Evolutionary conservation across 2,113 vertebrate species (phyloP), one percentile per base, ranked within the genome.

Genomic region (Nycticorax nycticorax): DNA sequence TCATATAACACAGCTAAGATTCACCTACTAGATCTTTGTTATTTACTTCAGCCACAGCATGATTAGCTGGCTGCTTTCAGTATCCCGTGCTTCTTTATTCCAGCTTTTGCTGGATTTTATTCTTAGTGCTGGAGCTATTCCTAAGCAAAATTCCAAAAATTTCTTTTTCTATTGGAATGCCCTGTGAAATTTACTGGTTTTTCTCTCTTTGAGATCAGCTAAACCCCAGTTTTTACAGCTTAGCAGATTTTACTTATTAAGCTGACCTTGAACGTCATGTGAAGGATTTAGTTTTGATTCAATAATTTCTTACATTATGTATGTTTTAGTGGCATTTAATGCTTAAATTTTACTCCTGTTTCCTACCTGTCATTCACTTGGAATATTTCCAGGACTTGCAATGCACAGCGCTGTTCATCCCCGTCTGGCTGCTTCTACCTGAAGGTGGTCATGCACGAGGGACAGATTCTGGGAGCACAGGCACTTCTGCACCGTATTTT

Each of bases 371-470:
- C 94, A 85, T 79, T 75, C 63, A 35, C 59, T 63, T 97, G 94
- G 94, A 94, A 83, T 82, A 48, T 62, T 96, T 96, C 96, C 96
- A 97, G 85, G 71, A 85, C 78, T 93, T 93, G 81, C 69, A 91
- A 82, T 68, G 73, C 68, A 82, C 66, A 95, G 27, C 57, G 60
- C 74, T 82, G 57, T 78, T 97, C 68, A 13, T 76, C 92, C 94
- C 85, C 1, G 0, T 94, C 93, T 96, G 87, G 39, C 89, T 97
- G 69, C 74, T 88, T 60, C 74, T 56, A 91, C 93, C 84, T 96
- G 85, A 85, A 91, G 85, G 81, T 95, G 92, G 85, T 93, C 93
- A 78, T 85, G 85, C 84, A 75, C 62, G 33, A 68, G 77, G 89
- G 94, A 88, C 87, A 79, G 92, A 85, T 89, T 96, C 53, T 52